Evolutionary conservation across 2,888 invertebrate genomes (phyloP), one percentile per base, ranked within the genome.

Genomic region (Aelia acuminata): DNA sequence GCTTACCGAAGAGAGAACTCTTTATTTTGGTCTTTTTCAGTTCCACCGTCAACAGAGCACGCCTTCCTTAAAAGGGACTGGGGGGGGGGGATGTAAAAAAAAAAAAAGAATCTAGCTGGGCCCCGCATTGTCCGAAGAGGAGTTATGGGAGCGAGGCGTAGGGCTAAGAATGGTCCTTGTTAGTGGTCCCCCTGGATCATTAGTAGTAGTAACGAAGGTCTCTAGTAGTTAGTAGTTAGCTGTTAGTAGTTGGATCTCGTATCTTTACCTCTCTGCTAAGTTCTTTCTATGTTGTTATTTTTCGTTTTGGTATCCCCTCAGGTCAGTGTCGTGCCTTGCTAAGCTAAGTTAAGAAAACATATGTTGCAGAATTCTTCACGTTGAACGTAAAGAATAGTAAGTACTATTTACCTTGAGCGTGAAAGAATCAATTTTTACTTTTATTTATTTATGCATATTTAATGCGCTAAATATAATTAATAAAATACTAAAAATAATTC

Each of bases 11-110:
- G 57, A n/a, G n/a, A 57, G 15, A 57, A 70, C 63, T 70, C 63
- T 31, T 70, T 70, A 26, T 26, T 70, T 70, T 70, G 22, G 47
- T n/a, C 80, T n/a, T 47, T 80, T 80, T 80, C 80, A 80, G 43
- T 80, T n/a, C 22, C 43, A n/a, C 43, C 43, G 80, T 31, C 63
- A 8, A 70, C 63, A 80, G 43, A 13, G 11, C 80, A 39, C 43
- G n/a, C 43, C 39, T 43, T n/a, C 22, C n/a, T 80, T 43, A 11
- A 43, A 80, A 80, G n/a, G 43, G 80, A 31, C 63, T 70, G 35
- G 31, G 15, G 18, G 31, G 31, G n/a, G n/a, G n/a, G n/a, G n/a
- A n/a, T n/a, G n/a, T n/a, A n/a, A n/a, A n/a, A n/a, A n/a, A n/a
- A 57, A 70, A 57, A 57, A 75, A 75, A 4, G 39, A 43, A 80